Evolutionary conservation across 2,888 invertebrate species (phyloP).

Genomic region (Rhodophaea formosa): DNA sequence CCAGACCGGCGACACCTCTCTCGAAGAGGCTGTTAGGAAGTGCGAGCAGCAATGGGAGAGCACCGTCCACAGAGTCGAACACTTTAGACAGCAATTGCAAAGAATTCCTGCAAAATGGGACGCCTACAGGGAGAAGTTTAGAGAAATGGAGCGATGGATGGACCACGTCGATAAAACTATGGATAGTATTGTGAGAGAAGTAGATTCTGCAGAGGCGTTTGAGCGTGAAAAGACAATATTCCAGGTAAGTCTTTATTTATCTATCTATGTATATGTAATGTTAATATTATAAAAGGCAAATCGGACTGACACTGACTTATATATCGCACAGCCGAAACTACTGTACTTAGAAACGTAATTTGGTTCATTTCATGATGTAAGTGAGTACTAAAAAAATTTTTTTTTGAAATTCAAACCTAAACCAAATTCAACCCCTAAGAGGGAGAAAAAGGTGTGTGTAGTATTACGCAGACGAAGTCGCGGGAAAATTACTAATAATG

Average conservation of each 20-base stretch:
- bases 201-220: constrained; percentile 93
- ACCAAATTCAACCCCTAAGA: no score
- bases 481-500: no score
- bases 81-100: constrained; percentile 83
- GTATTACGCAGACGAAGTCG: no score
- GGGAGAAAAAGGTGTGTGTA: no score
- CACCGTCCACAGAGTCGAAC: constrained; percentile 86
- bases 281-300: no score
- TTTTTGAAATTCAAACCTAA: no score
- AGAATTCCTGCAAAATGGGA: constrained; percentile 96
- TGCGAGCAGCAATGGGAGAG: constrained; percentile 89
- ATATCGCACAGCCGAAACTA: no score
- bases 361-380: no score
- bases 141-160: constrained; percentile 95
- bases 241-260: constrained; percentile 82
- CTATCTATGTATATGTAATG: no score
- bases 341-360: no score
- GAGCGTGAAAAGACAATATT: constrained; percentile 94
- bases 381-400: no score
- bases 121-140: constrained; percentile 89
- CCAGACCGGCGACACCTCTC: constrained; percentile 83
- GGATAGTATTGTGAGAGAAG: constrained; percentile 91
- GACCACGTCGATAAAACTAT: constrained; percentile 91
- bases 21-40: constrained; percentile 84
- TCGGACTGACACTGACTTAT: no score